phyloP scores from a whole-genome alignment of 2,797 vertebrate genomes.

The Eremophila alpestris region DNA sequence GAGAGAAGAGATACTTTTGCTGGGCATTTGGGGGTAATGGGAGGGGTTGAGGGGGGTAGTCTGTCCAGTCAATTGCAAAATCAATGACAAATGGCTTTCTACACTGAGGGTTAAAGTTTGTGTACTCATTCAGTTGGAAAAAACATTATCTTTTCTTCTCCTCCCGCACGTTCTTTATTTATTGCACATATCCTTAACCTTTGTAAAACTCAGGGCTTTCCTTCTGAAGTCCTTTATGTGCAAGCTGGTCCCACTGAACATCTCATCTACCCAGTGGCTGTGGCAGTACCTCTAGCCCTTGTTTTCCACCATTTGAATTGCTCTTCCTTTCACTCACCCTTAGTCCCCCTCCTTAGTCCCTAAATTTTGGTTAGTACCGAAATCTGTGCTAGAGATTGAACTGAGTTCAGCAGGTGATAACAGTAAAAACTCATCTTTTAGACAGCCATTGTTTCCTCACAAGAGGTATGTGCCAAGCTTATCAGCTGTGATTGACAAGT shows the following conservation, averaged over 20 bases:
- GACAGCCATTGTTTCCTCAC: background rate
- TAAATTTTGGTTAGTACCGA: background rate
- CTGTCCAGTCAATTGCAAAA: background rate
- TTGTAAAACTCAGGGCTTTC: background rate
- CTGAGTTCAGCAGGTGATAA: background rate
- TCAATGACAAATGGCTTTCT: background rate
- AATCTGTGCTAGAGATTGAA: background rate
- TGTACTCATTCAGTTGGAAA: background rate
- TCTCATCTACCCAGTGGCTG: background rate
- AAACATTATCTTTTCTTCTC: background rate
- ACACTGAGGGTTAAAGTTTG: background rate
- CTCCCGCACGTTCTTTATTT: background rate
- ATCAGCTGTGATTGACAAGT: background rate
- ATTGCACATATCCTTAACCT: background rate
- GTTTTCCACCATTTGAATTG: background rate
- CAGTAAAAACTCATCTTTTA: background rate
- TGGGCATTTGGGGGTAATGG: background rate
- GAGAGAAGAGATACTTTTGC: background rate
- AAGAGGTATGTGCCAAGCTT: background rate
- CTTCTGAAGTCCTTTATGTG: background rate
- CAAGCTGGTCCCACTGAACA: background rate
- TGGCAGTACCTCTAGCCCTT: background rate
- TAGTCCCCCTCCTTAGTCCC: background rate
- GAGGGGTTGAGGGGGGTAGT: rapidly evolving
- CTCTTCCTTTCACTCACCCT: background rate